Conservation (phyloP, 2,797 vertebrate species). For the Anabas testudineus region DNA sequence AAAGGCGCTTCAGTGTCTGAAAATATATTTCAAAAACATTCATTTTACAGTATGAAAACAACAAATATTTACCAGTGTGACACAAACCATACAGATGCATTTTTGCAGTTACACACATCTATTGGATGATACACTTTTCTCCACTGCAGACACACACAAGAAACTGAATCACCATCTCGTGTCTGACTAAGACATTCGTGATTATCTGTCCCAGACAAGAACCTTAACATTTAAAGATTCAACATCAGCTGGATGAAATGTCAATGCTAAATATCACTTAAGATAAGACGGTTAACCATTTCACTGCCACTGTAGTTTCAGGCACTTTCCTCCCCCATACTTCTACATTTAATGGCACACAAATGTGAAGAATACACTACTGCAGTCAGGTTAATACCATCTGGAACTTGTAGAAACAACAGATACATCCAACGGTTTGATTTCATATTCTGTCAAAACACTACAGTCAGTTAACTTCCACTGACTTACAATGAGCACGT, state of each 20-base stretch:
- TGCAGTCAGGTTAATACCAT: conserved; percentile 16
- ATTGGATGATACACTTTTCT: conserved; percentile 34
- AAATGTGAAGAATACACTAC: conserved; percentile 17
- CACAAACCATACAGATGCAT: conserved; percentile 45
- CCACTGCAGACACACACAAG: conserved; percentile 21
- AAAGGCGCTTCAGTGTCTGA: conserved; percentile 54
- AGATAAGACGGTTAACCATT: conserved; percentile 29
- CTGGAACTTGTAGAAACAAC: conserved; percentile 5
- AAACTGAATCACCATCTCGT: conserved; percentile 19
- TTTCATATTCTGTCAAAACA: conserved; percentile 1
- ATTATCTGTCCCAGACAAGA: conserved; percentile 27
- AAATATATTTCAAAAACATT: conserved; percentile 79
- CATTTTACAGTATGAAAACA: conserved; percentile 61
- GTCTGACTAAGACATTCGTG: background rate
- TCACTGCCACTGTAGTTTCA: conserved; percentile 54
- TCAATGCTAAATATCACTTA: conserved; percentile 21
- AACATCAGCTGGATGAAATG: conserved; percentile 47
- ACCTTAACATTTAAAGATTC: conserved; percentile 29
- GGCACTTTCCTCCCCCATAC: conserved; percentile 66
- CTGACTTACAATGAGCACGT: background rate
- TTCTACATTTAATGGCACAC: conserved; percentile 3
- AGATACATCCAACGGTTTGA: background rate
- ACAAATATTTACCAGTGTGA: conserved; percentile 39
- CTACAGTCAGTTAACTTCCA: conserved; percentile 2
- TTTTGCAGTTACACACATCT: conserved; percentile 28